Conservation (phyloP, 2,797 vertebrate species). For the Carapus acus region DNA sequence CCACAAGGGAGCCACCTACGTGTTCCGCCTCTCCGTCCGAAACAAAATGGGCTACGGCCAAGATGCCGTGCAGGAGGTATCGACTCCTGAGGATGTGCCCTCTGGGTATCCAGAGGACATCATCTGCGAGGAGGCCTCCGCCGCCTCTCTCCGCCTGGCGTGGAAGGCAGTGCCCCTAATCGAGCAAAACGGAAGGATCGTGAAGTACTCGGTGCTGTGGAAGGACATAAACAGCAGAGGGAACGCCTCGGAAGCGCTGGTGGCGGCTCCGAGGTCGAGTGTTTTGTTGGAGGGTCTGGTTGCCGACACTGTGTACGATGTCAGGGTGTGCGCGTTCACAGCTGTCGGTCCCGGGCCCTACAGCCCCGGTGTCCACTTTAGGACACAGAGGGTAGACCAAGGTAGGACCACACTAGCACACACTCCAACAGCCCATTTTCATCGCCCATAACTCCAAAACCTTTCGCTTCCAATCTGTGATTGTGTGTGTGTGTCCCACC, state of each 20-base stretch:
- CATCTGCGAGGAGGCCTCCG: slow-evolving; percentile 75
- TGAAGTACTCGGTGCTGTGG: slow-evolving; percentile 85
- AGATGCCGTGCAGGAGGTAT: slow-evolving; percentile 84
- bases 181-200: slow-evolving; percentile 84
- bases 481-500: no score
- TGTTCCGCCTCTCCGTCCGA: slow-evolving; percentile 87
- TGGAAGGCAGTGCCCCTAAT: slow-evolving; percentile 86
- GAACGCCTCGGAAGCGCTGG: slow-evolving; percentile 80
- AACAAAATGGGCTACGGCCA: slow-evolving; percentile 96
- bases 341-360: slow-evolving; percentile 90
- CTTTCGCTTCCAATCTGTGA: slow-evolving; percentile 15
- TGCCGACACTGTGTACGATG: slow-evolving; percentile 92
- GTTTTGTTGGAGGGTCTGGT: slow-evolving; percentile 86
- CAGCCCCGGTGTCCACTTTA: slow-evolving; percentile 95
- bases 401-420: slow-evolving; percentile 77
- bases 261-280: slow-evolving; percentile 76
- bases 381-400: slow-evolving; percentile 93
- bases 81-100: slow-evolving; percentile 81
- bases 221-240: slow-evolving; percentile 88
- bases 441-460: slow-evolving; percentile 38
- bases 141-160: slow-evolving; percentile 75
- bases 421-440: slow-evolving; percentile 37
- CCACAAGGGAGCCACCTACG: slow-evolving; percentile 86
- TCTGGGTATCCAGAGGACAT: slow-evolving; percentile 85
- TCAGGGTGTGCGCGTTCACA: slow-evolving; percentile 92